These are phyloP conservation scores for Ophioderma brevispina DNA, from an alignment of 35 echinoderm and acorn worm species.

Conservation along the genomic window DNA sequence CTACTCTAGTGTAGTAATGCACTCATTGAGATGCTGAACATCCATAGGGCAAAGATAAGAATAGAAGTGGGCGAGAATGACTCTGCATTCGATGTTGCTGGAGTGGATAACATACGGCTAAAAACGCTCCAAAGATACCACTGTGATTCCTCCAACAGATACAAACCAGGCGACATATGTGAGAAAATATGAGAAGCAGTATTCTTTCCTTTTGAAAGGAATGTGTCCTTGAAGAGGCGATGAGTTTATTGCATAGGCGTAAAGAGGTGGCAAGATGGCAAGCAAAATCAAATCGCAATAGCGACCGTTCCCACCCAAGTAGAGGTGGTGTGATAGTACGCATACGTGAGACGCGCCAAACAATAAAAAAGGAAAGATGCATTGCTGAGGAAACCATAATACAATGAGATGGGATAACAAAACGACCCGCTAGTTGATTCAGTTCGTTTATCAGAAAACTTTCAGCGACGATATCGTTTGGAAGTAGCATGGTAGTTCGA, in stretches of 20 bases:
- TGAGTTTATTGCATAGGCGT: background rate
- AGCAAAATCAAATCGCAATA: background rate
- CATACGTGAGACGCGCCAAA: background rate
- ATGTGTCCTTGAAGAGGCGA: background rate
- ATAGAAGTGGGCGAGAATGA: background rate
- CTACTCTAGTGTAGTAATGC: background rate
- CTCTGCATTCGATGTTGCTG: background rate
- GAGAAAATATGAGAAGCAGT: background rate
- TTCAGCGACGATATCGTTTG: background rate
- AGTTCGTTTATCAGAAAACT: background rate
- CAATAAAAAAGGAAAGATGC: background rate
- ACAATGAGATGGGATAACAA: background rate
- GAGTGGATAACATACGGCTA: background rate
- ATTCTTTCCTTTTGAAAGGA: background rate
- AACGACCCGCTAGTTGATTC: background rate
- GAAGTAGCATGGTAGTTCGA: background rate
- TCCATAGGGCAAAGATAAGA: background rate
- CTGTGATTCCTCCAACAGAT: background rate
- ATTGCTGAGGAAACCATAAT: background rate
- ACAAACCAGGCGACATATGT: background rate
- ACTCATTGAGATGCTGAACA: background rate
- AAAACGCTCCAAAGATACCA: background rate
- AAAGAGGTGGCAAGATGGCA: background rate
- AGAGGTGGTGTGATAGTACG: slow-evolving; percentile 12
- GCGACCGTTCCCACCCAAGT: background rate